These are phyloP conservation scores for Limnodromus scolopaceus DNA, from an alignment of 2,797 vertebrate genomes.

Conservation along the genomic window DNA sequence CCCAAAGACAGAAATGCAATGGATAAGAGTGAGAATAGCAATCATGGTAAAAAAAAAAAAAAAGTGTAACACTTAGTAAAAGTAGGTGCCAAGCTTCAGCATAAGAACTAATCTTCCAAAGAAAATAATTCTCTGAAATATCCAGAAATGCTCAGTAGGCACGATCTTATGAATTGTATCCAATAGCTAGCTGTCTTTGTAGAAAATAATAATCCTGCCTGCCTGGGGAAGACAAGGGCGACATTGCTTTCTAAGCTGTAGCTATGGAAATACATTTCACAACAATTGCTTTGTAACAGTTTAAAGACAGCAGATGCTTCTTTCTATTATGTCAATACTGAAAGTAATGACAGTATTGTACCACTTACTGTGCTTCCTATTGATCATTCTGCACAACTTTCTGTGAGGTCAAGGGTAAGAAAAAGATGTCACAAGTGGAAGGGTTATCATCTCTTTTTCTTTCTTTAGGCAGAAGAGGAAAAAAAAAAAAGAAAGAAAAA, in stretches of 20 bases:
- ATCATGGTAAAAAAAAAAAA: neutral
- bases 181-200: neutral
- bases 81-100: neutral
- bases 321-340: constrained; percentile 11
- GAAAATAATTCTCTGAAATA: neutral
- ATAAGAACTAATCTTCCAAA: neutral
- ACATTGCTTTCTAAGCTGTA: constrained; percentile 1
- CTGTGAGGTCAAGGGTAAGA: neutral
- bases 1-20: neutral
- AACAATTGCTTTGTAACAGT: neutral
- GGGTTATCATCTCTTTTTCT: neutral
- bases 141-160: neutral
- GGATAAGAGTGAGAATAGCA: neutral
- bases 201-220: neutral
- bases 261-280: constrained; percentile 4
- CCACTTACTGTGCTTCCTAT: neutral
- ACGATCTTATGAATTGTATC: neutral
- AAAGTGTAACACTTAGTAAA: neutral
- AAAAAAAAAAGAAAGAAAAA: neutral
- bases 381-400: neutral
- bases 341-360: neutral
- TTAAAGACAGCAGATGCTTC: constrained; percentile 5
- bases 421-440: neutral
- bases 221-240: neutral
- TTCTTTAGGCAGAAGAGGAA: neutral